phyloP scores from a whole-genome alignment of 2,797 vertebrate species.

The Myiotriccus ornatus region DNA sequence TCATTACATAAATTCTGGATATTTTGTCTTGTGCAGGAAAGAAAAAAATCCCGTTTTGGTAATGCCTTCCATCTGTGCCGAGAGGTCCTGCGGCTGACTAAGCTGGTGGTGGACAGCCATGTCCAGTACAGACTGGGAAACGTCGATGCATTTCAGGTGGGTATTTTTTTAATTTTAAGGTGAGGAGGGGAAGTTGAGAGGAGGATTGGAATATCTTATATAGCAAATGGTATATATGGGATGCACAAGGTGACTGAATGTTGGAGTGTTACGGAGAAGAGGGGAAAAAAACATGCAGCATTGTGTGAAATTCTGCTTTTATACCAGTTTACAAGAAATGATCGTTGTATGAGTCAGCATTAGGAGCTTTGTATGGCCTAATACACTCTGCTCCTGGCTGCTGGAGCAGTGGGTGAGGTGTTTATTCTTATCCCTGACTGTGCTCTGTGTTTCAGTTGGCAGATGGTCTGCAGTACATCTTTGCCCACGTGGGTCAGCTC shows the following conservation, averaged over 20 bases:
- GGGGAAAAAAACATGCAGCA: fast-evolving
- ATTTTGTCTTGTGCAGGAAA: slow-evolving; percentile 78
- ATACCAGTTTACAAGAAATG: not conserved
- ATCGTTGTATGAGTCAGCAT: not conserved
- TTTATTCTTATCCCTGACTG: not conserved
- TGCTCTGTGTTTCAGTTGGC: slow-evolving; percentile 79
- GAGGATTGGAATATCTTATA: not conserved
- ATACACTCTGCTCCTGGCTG: not conserved
- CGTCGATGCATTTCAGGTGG: slow-evolving; percentile 97
- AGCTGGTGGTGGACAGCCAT: slow-evolving; percentile 97
- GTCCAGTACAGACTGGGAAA: slow-evolving; percentile 98
- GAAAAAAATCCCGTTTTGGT: slow-evolving; percentile 97
- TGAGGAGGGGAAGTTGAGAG: not conserved
- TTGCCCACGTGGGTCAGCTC: slow-evolving; percentile 96
- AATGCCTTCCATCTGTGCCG: slow-evolving; percentile 98
- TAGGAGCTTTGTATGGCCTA: not conserved
- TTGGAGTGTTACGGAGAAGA: fast-evolving
- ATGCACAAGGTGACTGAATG: not conserved
- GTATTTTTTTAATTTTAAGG: not conserved
- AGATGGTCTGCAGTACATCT: slow-evolving; percentile 98
- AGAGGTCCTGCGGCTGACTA: slow-evolving; percentile 95
- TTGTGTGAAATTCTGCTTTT: not conserved
- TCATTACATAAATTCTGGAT: not conserved
- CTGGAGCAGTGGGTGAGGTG: not conserved
- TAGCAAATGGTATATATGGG: not conserved